Percentiles rank a stretch among this genome's conserved stretches.
Evolutionary conservation across 1,140 invertebrate genomes (phyloP).

Genomic region (Megathymus violae): DNA sequence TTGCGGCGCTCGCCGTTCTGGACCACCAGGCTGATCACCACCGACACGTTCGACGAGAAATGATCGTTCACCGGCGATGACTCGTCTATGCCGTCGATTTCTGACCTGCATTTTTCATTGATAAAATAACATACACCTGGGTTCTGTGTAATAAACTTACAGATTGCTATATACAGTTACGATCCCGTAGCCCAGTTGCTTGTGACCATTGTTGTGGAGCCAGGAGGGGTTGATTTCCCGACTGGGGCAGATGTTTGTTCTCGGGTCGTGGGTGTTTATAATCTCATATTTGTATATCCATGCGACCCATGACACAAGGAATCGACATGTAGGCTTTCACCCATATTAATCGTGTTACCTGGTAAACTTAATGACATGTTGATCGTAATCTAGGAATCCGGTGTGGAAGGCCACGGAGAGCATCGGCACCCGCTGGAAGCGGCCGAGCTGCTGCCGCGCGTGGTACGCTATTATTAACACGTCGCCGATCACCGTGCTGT

Average conservation of each 20-base stretch:
- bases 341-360: conserved; percentile 79
- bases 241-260: too few species aligned
- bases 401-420: conserved; percentile 95
- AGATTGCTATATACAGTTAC: too few species aligned
- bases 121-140: too few species aligned
- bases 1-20: conserved; percentile 87
- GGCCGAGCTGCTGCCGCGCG: conserved; percentile 93
- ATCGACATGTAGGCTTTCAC: too few species aligned
- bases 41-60: conserved; percentile 90
- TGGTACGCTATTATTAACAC: conserved; percentile 93
- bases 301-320: too few species aligned
- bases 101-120: conserved; percentile 87
- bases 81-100: conserved; percentile 93
- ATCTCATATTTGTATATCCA: too few species aligned
- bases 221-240: too few species aligned
- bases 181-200: too few species aligned
- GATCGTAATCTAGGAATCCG: conserved; percentile 91
- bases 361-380: conserved; percentile 89
- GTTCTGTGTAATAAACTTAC: too few species aligned
- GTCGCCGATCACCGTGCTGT: conserved; percentile 90
- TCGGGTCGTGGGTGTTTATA: too few species aligned
- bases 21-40: conserved; percentile 90
- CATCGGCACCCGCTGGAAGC: conserved; percentile 94
- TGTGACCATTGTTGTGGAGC: too few species aligned
- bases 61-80: conserved; percentile 89